Percentiles rank a stretch among this genome's conserved stretches.
phyloP scores from a whole-genome alignment of 1,140 invertebrate species.

The Periplaneta americana region DNA sequence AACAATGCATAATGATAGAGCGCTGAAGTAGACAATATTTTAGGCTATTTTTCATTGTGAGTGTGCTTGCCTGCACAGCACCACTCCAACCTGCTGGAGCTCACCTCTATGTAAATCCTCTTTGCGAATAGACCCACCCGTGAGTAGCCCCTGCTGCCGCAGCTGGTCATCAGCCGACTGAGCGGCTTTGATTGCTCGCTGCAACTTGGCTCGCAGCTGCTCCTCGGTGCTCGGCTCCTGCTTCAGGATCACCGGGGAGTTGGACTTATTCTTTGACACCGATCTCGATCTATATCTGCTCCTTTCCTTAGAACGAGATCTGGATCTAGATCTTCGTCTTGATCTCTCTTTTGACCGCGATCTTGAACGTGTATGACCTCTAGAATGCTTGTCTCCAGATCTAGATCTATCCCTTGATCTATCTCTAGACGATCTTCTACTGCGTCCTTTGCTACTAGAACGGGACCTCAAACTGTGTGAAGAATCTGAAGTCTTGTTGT shows the following conservation, averaged over 20 bases:
- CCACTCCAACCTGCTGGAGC: no score
- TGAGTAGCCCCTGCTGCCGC: slow-evolving; percentile 18
- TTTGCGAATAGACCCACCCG: slow-evolving; percentile 1
- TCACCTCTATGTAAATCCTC: slow-evolving; percentile 12
- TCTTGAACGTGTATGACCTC: slow-evolving; percentile 35
- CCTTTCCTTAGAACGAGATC: slow-evolving; percentile 33
- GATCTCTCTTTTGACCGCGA: slow-evolving; percentile 31
- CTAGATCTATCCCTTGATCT: slow-evolving; percentile 27
- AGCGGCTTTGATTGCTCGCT: slow-evolving; percentile 18
- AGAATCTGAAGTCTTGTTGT: not conserved
- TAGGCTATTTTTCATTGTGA: no score
- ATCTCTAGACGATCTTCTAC: slow-evolving; percentile 32
- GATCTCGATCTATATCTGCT: slow-evolving; percentile 34
- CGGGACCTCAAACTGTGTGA: slow-evolving; percentile 27
- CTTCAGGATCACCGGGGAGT: not conserved
- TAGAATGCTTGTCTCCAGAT: slow-evolving; percentile 33
- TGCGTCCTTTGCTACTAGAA: slow-evolving; percentile 35
- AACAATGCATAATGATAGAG: no score
- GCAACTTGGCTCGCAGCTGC: slow-evolving; percentile 16
- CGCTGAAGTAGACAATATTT: no score
- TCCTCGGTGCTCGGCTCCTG: slow-evolving; percentile 15
- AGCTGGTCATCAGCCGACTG: slow-evolving; percentile 19
- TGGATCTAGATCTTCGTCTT: slow-evolving; percentile 33
- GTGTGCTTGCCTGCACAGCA: no score
- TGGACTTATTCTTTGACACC: slow-evolving; percentile 34